phyloP scores from a whole-genome alignment of 2,888 invertebrate species.

The Drosophila anomalata region DNA sequence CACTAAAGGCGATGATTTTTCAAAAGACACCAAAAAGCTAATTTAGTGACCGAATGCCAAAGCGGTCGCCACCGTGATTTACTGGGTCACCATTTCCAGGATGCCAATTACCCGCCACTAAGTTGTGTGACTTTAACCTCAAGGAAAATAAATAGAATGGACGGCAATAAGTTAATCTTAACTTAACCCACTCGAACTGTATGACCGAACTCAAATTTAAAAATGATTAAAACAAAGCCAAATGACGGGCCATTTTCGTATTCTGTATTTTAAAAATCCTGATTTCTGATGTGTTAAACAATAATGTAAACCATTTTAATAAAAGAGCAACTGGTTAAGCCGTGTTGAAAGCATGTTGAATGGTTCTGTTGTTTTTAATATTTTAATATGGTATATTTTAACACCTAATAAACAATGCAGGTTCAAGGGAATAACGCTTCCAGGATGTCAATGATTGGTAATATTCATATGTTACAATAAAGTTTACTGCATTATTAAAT shows the following conservation, averaged over 20 bases:
- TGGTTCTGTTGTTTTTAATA: neutral
- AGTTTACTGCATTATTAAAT: no score
- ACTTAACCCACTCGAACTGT: neutral
- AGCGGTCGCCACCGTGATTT: conserved; percentile 59
- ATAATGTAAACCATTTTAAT: neutral
- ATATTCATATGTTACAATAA: no score
- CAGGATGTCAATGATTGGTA: neutral
- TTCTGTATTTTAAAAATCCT: neutral
- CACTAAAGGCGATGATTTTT: conserved; percentile 53
- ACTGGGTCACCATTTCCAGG: conserved; percentile 48
- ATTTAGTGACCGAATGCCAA: conserved; percentile 62
- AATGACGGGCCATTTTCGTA: neutral
- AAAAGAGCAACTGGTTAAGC: neutral
- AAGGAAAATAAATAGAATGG: neutral
- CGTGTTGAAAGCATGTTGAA: neutral
- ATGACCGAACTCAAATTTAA: neutral
- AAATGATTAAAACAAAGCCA: neutral
- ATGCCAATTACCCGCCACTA: conserved; percentile 39
- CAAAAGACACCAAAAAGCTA: conserved; percentile 52
- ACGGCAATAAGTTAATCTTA: neutral
- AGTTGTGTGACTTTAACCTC: conserved; percentile 19
- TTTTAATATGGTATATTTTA: neutral
- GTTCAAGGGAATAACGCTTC: neutral
- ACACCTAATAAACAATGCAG: neutral
- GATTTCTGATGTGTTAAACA: neutral